Conservation (phyloP, 2,888 invertebrate species). For the Cheilosia soror region DNA sequence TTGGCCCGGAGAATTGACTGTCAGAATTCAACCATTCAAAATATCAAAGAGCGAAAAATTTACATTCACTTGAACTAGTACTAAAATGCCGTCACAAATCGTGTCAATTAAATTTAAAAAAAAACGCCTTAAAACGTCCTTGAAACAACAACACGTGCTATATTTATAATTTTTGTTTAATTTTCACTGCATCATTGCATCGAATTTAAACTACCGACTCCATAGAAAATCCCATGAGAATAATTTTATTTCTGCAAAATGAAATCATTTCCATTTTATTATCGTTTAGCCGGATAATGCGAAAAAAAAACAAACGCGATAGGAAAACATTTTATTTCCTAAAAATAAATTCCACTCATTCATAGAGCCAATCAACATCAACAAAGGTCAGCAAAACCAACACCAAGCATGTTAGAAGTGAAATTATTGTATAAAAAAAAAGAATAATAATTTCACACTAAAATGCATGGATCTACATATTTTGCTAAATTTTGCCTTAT, state of each 20-base stretch:
- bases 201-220: not conserved
- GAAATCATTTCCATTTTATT: conserved; percentile 2
- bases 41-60: no score
- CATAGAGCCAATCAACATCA: not conserved
- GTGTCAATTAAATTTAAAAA: not conserved
- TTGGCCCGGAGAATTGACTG: no score
- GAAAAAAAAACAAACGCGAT: not conserved
- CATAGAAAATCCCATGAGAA: not conserved
- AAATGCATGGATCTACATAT: no score
- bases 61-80: no score
- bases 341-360: not conserved
- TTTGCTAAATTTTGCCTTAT: no score
- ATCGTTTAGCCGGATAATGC: not conserved
- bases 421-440: not conserved
- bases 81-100: no score
- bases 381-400: not conserved
- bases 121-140: not conserved
- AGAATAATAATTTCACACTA: no score
- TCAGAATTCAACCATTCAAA: no score
- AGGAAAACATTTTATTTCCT: not conserved
- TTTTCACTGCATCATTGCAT: not conserved
- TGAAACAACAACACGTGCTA: not conserved
- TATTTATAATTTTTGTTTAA: not conserved
- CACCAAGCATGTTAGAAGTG: not conserved
- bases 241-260: conserved; percentile 5